These are phyloP conservation scores for Grammomys dolichurus DNA, from an alignment of 2,113 vertebrate genomes.

Conservation along the genomic window DNA sequence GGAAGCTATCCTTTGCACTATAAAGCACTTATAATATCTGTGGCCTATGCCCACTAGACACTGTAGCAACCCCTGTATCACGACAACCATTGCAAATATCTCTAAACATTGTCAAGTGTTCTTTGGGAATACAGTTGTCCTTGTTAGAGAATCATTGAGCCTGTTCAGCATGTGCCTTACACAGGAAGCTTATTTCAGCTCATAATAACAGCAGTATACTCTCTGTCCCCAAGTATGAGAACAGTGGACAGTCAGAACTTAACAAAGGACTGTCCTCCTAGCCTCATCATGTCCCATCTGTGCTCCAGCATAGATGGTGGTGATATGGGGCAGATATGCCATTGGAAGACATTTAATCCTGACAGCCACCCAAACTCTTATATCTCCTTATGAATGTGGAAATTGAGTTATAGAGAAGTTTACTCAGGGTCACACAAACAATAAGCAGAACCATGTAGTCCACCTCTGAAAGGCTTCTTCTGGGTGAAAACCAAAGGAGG, in stretches of 20 bases:
- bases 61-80: neutral
- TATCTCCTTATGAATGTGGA: neutral
- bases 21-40: neutral
- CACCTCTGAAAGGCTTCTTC: neutral
- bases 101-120: neutral
- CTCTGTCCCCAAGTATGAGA: neutral
- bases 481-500: neutral
- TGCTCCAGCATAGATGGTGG: neutral
- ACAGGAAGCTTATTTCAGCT: neutral
- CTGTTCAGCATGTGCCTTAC: neutral
- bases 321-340: neutral
- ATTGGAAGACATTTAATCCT: neutral
- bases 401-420: neutral
- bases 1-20: neutral
- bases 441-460: neutral
- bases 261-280: neutral
- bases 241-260: neutral
- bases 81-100: constrained; percentile 7
- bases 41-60: neutral
- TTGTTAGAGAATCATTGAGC: neutral
- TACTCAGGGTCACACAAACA: neutral
- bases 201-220: neutral
- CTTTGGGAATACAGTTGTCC: neutral
- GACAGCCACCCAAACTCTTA: neutral
- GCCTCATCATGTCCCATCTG: neutral